Conservation (phyloP, 2,797 vertebrate species). For the Chloroceryle amazona region DNA sequence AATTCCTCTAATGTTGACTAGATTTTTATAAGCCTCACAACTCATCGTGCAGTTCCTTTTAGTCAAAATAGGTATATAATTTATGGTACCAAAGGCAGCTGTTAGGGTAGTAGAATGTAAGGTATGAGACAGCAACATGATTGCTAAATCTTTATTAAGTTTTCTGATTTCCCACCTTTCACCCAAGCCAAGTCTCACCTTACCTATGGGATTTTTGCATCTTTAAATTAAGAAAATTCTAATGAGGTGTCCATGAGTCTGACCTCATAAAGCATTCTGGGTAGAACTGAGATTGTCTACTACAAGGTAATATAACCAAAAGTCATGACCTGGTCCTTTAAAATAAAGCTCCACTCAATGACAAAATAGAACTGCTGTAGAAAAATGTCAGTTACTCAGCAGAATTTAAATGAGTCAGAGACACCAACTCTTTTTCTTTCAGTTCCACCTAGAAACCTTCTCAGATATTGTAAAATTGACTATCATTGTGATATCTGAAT, state of each 20-base stretch:
- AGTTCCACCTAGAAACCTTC: not conserved
- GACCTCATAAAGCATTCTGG: not conserved
- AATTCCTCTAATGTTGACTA: slow-evolving; percentile 54
- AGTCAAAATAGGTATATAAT: slow-evolving; percentile 73
- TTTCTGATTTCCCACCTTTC: not conserved
- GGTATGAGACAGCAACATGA: not conserved
- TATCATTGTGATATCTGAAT: not conserved
- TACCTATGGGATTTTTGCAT: not conserved
- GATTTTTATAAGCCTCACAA: slow-evolving; percentile 75
- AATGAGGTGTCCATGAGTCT: not conserved
- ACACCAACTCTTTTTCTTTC: not conserved
- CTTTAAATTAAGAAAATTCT: not conserved
- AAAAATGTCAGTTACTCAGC: not conserved
- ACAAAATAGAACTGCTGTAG: not conserved
- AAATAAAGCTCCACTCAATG: not conserved
- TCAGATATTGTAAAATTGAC: not conserved
- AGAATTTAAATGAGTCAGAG: not conserved
- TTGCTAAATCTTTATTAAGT: slow-evolving; percentile 20
- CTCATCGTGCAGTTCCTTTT: slow-evolving; percentile 59
- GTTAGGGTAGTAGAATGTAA: slow-evolving; percentile 67
- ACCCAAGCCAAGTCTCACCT: not conserved
- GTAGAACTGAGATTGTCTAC: not conserved
- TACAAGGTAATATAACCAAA: not conserved
- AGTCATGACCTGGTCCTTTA: not conserved
- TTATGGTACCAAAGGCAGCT: slow-evolving; percentile 50